Evolutionary conservation across 1,140 invertebrate species (phyloP), one percentile per base, ranked within the genome.

Genomic region (Araneus ventricosus): DNA sequence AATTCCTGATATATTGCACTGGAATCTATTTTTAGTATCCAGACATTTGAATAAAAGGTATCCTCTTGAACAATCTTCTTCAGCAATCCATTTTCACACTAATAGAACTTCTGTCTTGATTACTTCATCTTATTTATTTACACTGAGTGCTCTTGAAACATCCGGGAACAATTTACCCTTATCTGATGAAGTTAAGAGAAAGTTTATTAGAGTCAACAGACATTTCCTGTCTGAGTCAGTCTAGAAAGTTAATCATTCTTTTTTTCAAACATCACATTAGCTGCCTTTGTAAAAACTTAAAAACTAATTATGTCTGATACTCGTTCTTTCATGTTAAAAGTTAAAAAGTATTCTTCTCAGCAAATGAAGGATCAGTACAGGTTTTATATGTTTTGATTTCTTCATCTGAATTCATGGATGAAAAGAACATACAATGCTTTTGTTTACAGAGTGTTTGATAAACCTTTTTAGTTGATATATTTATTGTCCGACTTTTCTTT

Each of bases 131-230:
- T 82, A 45, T 45, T 82, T 82, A 82, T 82, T 82, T 82, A 82
- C 30, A 17, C 17, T 82, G 20, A 30, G 37, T 1, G n/a, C 41
- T 82, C 41, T 75, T 52, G 39, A 52, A 45, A 82, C 7, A 67
- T 82, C 80, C 85, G 85, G 85, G 63, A 61, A 24, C 39, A 52
- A 24, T 45, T 84, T 30, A 24, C 30, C 63, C n/a, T 87, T 87
- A 87, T 87, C 85, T 87, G 85, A 87, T 87, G 27, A 61, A 61
- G 85, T 20, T 63, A 10, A 34, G 85, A 63, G n/a, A n/a, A n/a
- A 34, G 6, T 87, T 14, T 59, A 61, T 22, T 37, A 37, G 57
- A n/a, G 22, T n/a, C 17, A 27, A 87, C 27, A 34, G 59, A 59
- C 59, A 17, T 61, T 87, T 87, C 41, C 57, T 45, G 59, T 63